Evolutionary conservation across 2,113 vertebrate species (phyloP).

Genomic region (Spilogale gracilis): DNA sequence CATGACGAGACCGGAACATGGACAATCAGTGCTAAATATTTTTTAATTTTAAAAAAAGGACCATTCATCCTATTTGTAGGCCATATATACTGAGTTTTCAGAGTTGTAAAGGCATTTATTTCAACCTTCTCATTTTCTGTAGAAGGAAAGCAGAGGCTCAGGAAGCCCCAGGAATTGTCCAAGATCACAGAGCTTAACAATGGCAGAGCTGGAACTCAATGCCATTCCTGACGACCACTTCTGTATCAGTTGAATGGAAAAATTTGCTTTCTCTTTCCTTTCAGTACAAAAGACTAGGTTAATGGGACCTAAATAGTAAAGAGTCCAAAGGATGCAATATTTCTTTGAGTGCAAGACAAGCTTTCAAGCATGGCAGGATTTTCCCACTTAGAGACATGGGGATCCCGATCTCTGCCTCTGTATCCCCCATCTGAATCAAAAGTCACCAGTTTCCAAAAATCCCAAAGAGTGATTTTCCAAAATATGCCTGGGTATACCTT

Average conservation of each 20-base stretch:
- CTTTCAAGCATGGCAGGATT: conserved; percentile 21
- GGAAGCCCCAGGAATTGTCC: background rate
- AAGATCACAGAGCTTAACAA: background rate
- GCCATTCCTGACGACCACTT: background rate
- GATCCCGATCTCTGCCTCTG: background rate
- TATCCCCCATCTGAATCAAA: background rate
- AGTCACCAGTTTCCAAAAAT: conserved; percentile 10
- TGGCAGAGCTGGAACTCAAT: background rate
- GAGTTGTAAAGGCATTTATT: background rate
- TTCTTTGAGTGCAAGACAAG: conserved; percentile 33
- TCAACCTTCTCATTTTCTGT: background rate
- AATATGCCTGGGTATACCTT: background rate
- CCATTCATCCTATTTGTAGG: background rate
- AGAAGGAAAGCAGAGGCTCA: background rate
- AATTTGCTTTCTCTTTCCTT: background rate
- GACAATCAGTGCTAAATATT: background rate
- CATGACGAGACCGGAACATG: background rate
- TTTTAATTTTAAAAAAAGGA: background rate
- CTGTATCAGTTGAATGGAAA: background rate
- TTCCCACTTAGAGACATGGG: background rate
- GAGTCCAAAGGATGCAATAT: background rate
- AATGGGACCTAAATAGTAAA: conserved; percentile 9
- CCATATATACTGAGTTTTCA: background rate
- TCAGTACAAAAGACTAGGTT: conserved; percentile 14
- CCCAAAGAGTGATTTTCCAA: background rate